These are phyloP conservation scores for Troides oblongomaculatus DNA, from an alignment of 2,888 invertebrate species.

Conservation along the genomic window DNA sequence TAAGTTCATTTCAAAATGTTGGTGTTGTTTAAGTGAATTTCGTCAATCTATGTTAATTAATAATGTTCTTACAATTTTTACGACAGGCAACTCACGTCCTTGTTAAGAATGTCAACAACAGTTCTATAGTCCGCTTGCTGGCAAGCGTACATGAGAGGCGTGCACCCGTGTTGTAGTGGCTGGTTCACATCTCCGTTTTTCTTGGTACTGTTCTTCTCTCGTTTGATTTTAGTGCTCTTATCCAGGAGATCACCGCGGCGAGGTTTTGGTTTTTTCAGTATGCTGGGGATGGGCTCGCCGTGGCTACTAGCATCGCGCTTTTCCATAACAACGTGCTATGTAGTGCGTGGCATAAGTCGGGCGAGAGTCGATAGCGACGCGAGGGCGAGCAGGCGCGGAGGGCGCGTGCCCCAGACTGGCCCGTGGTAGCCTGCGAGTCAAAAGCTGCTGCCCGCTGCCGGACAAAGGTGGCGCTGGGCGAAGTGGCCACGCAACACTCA, in stretches of 20 bases:
- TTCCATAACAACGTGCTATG: slow-evolving; percentile 63
- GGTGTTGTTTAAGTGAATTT: background rate
- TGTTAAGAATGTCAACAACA: slow-evolving; percentile 86
- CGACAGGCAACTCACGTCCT: slow-evolving; percentile 82
- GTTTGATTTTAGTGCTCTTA: slow-evolving; percentile 71
- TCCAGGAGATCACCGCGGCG: slow-evolving; percentile 67
- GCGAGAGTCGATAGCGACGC: slow-evolving; percentile 41
- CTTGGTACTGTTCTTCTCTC: slow-evolving; percentile 61
- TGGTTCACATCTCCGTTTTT: slow-evolving; percentile 61
- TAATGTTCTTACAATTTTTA: slow-evolving; percentile 2
- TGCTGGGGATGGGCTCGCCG: slow-evolving; percentile 73
- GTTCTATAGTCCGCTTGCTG: slow-evolving; percentile 91
- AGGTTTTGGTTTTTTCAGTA: slow-evolving; percentile 69
- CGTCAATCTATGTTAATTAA: background rate
- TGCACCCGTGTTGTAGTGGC: slow-evolving; percentile 84
- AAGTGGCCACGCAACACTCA: slow-evolving; percentile 54
- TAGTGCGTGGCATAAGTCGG: slow-evolving; percentile 48
- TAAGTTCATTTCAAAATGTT: background rate
- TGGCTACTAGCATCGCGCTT: slow-evolving; percentile 64
- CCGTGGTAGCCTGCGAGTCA: slow-evolving; percentile 34
- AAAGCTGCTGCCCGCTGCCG: slow-evolving; percentile 45
- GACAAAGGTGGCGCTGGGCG: slow-evolving; percentile 56
- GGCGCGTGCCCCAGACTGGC: slow-evolving; percentile 74
- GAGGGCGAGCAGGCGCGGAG: slow-evolving; percentile 72
- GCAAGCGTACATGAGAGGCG: slow-evolving; percentile 94